Evolutionary conservation across 2,113 vertebrate genomes (phyloP).

Genomic region (Halcyon malimbica): DNA sequence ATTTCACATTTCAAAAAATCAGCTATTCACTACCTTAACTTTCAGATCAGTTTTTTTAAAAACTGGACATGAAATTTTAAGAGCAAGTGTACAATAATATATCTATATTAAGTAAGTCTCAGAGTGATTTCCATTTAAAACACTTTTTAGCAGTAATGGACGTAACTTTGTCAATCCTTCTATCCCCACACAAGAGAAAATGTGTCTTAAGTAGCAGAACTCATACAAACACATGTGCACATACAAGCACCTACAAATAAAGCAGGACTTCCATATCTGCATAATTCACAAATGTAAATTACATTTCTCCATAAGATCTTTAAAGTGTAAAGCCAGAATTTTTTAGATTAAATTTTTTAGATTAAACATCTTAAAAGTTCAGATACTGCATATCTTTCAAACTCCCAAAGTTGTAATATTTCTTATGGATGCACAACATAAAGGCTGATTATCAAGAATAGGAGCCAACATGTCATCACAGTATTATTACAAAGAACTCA

Average conservation of each 20-base stretch:
- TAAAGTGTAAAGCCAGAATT: not conserved
- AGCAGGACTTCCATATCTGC: not conserved
- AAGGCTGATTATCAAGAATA: slow-evolving; percentile 25
- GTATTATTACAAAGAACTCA: slow-evolving; percentile 45
- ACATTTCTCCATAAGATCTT: not conserved
- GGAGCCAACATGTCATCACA: not conserved
- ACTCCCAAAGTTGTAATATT: not conserved
- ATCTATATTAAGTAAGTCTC: not conserved
- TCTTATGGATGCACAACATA: not conserved
- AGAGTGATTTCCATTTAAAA: not conserved
- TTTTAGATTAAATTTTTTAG: not conserved
- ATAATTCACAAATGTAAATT: not conserved
- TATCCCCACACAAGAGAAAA: not conserved
- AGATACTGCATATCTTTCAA: not conserved
- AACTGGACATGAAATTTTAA: not conserved
- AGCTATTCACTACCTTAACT: not conserved
- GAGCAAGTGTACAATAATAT: not conserved
- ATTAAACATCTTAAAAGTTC: not conserved
- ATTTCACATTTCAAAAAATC: not conserved
- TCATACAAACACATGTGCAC: not conserved
- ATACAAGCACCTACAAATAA: not conserved
- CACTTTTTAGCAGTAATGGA: not conserved
- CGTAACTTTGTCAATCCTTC: not conserved
- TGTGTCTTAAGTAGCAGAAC: not conserved
- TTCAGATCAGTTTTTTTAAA: not conserved